These are phyloP conservation scores for Nestor notabilis DNA, from an alignment of 2,113 vertebrate species.

Conservation along the genomic window DNA sequence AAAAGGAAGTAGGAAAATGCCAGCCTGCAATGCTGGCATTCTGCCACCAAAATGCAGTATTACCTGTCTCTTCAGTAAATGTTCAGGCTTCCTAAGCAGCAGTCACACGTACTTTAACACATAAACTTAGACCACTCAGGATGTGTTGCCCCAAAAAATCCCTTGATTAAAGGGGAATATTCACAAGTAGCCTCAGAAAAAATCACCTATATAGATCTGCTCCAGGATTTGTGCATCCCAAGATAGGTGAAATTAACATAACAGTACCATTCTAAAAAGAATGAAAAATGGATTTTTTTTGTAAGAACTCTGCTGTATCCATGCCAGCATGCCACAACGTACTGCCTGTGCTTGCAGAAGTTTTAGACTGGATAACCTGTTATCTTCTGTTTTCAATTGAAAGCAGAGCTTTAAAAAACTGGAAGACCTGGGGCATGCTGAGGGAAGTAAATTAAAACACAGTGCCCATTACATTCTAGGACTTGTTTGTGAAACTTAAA, in stretches of 20 bases:
- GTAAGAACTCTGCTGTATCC: background rate
- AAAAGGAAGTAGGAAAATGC: background rate
- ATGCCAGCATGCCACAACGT: background rate
- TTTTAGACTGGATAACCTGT: background rate
- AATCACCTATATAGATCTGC: background rate
- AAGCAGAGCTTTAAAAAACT: background rate
- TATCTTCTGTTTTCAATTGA: background rate
- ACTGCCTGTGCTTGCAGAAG: background rate
- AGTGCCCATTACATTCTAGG: background rate
- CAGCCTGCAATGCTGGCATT: background rate
- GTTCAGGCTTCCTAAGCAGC: background rate
- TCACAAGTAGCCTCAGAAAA: background rate
- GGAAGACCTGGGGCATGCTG: background rate
- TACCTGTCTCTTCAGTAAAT: background rate
- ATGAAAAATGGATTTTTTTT: background rate
- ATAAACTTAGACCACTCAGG: background rate
- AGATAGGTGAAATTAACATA: background rate
- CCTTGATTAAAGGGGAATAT: background rate
- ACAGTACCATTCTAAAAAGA: background rate
- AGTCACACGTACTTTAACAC: background rate
- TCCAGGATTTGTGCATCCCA: background rate
- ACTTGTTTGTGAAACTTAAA: background rate
- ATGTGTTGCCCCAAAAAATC: background rate
- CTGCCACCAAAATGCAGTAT: background rate
- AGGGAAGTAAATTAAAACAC: background rate